A percentile compares a stretch with the other conserved stretches of the same genome.
phyloP scores from a whole-genome alignment of 2,113 vertebrate genomes.

The Thamnophis sirtalis region DNA sequence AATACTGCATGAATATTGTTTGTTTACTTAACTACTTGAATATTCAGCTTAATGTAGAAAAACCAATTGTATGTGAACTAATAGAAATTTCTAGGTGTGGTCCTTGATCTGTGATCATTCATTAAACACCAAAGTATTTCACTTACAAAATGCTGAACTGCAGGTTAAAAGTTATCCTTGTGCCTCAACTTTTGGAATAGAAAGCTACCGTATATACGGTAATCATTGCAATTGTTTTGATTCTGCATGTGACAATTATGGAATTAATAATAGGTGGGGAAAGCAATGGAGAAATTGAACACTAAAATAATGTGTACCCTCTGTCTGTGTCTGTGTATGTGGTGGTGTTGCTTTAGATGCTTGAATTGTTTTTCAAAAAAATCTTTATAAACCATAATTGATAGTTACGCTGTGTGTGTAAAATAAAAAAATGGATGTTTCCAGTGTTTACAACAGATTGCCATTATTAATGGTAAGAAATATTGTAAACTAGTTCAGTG shows the following conservation, averaged over 20 bases:
- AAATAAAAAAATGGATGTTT: neutral
- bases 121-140: neutral
- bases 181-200: neutral
- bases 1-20: neutral
- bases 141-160: neutral
- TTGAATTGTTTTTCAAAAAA: neutral
- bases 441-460: neutral
- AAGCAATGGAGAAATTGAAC: slow-evolving; percentile 6
- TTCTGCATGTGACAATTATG: slow-evolving; percentile 13
- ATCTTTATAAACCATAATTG: neutral
- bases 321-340: too few species aligned
- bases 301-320: slow-evolving; percentile 26
- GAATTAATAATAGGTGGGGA: neutral
- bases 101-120: neutral
- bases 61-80: neutral
- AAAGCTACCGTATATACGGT: neutral
- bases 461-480: neutral
- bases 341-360: slow-evolving; percentile 17
- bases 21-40: neutral
- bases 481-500: neutral
- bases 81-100: neutral
- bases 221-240: neutral
- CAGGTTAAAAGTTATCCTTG: neutral
- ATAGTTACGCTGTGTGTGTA: neutral
- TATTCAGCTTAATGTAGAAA: neutral